These are phyloP conservation scores for Nematopogon swammerdamellus DNA, from an alignment of 2,888 invertebrate species.

Conservation along the genomic window DNA sequence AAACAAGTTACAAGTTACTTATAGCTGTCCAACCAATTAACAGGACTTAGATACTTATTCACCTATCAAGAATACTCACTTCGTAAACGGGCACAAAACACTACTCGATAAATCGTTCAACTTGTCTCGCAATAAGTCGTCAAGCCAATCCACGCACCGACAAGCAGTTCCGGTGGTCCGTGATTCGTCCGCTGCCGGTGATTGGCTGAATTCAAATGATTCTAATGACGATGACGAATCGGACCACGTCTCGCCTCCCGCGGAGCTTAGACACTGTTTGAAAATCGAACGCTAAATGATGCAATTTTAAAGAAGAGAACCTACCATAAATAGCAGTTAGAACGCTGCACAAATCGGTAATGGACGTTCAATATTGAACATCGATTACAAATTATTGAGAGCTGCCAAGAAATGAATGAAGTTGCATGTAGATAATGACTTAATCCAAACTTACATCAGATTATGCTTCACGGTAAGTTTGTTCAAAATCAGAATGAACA, in stretches of 20 bases:
- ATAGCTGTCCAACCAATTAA: too few species aligned
- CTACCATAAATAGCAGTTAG: background rate
- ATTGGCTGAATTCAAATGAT: conserved; percentile 22
- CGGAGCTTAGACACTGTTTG: background rate
- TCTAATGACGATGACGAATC: conserved; percentile 45
- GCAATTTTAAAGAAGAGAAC: background rate
- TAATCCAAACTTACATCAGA: background rate
- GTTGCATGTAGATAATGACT: background rate
- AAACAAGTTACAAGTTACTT: too few species aligned
- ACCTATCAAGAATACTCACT: too few species aligned
- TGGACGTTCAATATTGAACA: background rate
- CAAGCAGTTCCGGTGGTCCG: conserved; percentile 25
- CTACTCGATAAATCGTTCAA: background rate
- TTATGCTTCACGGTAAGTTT: too few species aligned
- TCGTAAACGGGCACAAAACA: too few species aligned
- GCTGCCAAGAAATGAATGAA: background rate
- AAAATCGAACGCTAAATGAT: background rate
- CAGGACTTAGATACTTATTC: too few species aligned
- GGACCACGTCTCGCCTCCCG: conserved; percentile 23
- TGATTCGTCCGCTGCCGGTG: conserved; percentile 4
- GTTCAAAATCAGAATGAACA: too few species aligned
- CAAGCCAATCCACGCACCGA: conserved; percentile 3
- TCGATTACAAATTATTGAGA: background rate
- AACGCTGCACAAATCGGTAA: background rate
- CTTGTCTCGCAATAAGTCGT: background rate